A percentile compares a stretch with the other conserved stretches of the same genome.
Conservation (phyloP, 2,797 vertebrate species). For the Oophaga sylvatica region DNA sequence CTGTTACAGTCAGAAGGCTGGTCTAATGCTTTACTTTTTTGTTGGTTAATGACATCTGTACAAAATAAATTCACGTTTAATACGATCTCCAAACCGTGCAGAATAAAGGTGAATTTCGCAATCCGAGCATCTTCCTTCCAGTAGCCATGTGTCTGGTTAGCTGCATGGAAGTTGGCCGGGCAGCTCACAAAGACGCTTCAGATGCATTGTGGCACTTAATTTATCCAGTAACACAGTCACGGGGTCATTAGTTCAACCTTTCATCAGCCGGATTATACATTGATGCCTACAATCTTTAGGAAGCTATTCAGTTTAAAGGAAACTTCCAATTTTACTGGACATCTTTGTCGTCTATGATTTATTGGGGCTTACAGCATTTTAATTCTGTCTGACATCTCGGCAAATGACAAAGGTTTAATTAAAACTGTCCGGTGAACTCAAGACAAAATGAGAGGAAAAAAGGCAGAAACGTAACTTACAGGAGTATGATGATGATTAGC, state of each 20-base stretch:
- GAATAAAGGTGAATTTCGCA: no score
- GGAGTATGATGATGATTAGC: not conserved
- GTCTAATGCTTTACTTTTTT: no score
- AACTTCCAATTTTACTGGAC: conserved; percentile 22
- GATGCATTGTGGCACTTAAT: conserved; percentile 35
- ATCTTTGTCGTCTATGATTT: conserved; percentile 26
- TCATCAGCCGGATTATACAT: conserved; percentile 35
- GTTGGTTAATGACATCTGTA: no score
- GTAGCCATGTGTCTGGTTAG: not conserved
- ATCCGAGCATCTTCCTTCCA: not conserved
- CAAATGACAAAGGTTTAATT: not conserved
- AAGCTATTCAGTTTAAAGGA: conserved; percentile 17
- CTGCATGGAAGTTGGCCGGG: not conserved
- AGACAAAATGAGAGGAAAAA: not conserved
- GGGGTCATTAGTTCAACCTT: conserved; percentile 40
- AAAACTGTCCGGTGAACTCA: not conserved
- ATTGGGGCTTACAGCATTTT: conserved; percentile 21
- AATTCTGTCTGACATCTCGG: not conserved
- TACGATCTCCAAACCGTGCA: not conserved
- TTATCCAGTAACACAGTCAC: conserved; percentile 16
- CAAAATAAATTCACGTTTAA: not conserved
- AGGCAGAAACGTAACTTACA: not conserved
- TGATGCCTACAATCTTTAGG: conserved; percentile 12
- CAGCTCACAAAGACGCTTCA: not conserved
- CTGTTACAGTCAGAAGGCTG: no score